Evolutionary conservation across 1,140 invertebrate genomes (phyloP).

Genomic region (Tetragonula clypearis): DNA sequence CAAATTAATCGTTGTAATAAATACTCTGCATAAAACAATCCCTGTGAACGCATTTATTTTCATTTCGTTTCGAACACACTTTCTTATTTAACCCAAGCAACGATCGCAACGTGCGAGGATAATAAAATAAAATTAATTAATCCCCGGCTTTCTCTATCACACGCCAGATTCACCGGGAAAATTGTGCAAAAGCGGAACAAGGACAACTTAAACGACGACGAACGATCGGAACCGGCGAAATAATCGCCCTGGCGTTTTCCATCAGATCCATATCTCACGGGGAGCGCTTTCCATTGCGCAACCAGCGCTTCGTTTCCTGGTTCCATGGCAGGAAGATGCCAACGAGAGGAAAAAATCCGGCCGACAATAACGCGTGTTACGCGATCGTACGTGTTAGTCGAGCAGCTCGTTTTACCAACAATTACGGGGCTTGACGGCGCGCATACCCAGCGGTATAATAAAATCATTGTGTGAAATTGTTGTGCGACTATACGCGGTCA

Average conservation of each 20-base stretch:
- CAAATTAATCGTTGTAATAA: too few relatives aligned
- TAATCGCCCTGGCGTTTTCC: conserved; percentile 13
- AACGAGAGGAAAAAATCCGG: conserved; percentile 5
- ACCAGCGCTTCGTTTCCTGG: conserved; percentile 50
- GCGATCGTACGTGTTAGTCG: conserved; percentile 37
- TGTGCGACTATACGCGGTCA: background rate
- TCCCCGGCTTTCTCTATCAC: too few relatives aligned
- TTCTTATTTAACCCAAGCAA: too few relatives aligned
- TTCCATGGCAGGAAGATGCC: conserved; percentile 40
- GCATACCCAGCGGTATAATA: conserved; percentile 53
- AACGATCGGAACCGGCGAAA: conserved; percentile 3
- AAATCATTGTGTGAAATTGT: conserved; percentile 61
- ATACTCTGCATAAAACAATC: too few relatives aligned
- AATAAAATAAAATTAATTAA: background rate
- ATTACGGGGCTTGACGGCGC: conserved; percentile 48
- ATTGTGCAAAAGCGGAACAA: conserved; percentile 21
- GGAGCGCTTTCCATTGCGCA: conserved; percentile 44
- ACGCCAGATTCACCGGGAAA: conserved; percentile 3
- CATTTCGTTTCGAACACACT: too few relatives aligned
- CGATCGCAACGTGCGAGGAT: too few relatives aligned
- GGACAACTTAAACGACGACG: conserved; percentile 5
- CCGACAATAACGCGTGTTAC: conserved; percentile 46
- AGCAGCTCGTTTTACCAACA: conserved; percentile 39
- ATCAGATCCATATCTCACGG: conserved; percentile 35
- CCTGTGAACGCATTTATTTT: background rate